Percentiles rank a stretch among this genome's conserved stretches.
Conservation (phyloP, 2,888 invertebrate genomes). For the Actias luna region DNA sequence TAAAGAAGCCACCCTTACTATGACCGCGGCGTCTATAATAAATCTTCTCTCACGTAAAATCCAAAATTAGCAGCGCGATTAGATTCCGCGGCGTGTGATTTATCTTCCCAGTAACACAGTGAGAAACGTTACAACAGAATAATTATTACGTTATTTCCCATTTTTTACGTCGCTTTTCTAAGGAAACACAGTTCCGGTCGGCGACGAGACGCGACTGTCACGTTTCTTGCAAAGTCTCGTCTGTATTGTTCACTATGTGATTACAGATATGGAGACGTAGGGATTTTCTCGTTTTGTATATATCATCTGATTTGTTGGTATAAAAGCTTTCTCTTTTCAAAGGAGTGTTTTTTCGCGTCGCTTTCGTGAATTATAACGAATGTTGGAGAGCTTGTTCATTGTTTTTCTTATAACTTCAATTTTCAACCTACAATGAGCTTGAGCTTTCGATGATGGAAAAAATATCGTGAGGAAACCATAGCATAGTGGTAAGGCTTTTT, state of each 20-base stretch:
- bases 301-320: not conserved
- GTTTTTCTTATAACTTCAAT: too few relatives aligned
- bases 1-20: not conserved
- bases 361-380: too few relatives aligned
- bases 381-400: too few relatives aligned
- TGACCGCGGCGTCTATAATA: slow-evolving; percentile 35
- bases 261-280: not conserved
- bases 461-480: too few relatives aligned
- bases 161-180: slow-evolving; percentile 3
- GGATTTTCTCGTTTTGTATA: not conserved
- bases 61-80: slow-evolving; percentile 55
- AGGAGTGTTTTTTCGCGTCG: too few relatives aligned
- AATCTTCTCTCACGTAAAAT: slow-evolving; percentile 55
- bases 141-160: slow-evolving; percentile 38
- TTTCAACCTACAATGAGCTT: too few relatives aligned
- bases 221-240: not conserved
- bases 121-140: slow-evolving; percentile 38
- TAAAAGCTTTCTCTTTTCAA: not conserved
- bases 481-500: too few relatives aligned
- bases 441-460: too few relatives aligned
- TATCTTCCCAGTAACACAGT: slow-evolving; percentile 46
- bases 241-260: slow-evolving; percentile 1
- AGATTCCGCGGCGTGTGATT: slow-evolving; percentile 49
- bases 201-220: slow-evolving; percentile 1
- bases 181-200: not conserved